phyloP scores from a whole-genome alignment of 2,113 vertebrate genomes.

The Benitochromis conjunctus region DNA sequence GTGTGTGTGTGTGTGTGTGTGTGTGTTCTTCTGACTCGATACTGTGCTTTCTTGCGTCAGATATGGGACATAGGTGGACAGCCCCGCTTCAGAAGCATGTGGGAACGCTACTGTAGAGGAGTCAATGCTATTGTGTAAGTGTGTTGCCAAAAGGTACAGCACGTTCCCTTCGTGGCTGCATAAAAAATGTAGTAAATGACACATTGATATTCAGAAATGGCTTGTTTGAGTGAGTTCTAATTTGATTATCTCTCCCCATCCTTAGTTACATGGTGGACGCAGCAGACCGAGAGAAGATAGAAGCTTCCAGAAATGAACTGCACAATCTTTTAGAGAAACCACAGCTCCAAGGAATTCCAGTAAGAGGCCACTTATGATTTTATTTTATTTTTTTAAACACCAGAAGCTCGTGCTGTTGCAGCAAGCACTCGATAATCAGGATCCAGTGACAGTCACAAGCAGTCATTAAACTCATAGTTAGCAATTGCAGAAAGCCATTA shows the following conservation, averaged over 20 bases:
- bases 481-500: neutral
- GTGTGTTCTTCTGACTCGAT: neutral
- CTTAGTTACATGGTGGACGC: slow-evolving; percentile 98
- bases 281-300: slow-evolving; percentile 95
- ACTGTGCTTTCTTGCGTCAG: slow-evolving; percentile 58
- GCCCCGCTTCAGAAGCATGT: slow-evolving; percentile 99
- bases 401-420: neutral
- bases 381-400: neutral
- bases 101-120: slow-evolving; percentile 97
- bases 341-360: slow-evolving; percentile 97
- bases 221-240: neutral
- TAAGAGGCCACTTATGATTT: slow-evolving; percentile 54
- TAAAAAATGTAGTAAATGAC: neutral
- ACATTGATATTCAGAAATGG: neutral
- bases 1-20: neutral
- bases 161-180: neutral
- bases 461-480: neutral
- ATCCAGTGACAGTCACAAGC: neutral
- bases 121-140: slow-evolving; percentile 99
- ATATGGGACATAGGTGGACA: slow-evolving; percentile 99
- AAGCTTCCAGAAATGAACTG: slow-evolving; percentile 95
- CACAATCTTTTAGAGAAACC: slow-evolving; percentile 99
- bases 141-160: neutral
- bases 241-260: neutral
- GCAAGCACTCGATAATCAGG: neutral